Conservation (phyloP, 2,113 vertebrate species). For the Thunnus maccoyii region DNA sequence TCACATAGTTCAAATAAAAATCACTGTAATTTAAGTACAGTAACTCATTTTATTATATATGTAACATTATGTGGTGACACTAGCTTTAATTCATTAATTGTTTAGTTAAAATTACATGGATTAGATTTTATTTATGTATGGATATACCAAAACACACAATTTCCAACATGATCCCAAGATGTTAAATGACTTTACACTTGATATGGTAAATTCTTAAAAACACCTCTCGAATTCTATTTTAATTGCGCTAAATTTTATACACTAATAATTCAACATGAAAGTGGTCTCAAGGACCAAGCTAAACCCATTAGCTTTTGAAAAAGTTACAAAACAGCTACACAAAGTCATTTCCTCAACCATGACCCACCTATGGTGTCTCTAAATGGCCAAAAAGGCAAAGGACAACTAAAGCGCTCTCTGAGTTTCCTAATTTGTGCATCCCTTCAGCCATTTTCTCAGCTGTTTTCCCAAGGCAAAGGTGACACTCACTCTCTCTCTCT, state of each 20-base stretch:
- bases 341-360: conserved; percentile 20
- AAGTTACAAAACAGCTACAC: background rate
- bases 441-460: conserved; percentile 35
- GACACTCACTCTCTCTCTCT: conserved; percentile 14
- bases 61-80: too few relatives aligned
- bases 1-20: too few relatives aligned
- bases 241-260: background rate
- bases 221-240: too few relatives aligned
- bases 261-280: background rate
- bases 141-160: too few relatives aligned
- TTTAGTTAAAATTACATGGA: too few relatives aligned
- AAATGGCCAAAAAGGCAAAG: conserved; percentile 29
- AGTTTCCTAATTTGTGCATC: conserved; percentile 44
- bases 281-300: background rate
- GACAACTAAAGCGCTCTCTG: conserved; percentile 9
- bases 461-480: conserved; percentile 43
- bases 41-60: too few relatives aligned
- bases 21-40: too few relatives aligned
- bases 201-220: too few relatives aligned
- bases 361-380: background rate
- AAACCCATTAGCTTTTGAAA: background rate
- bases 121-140: too few relatives aligned
- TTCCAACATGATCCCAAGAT: too few relatives aligned
- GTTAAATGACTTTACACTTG: too few relatives aligned
- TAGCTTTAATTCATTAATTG: too few relatives aligned